These are phyloP conservation scores for Tautogolabrus adspersus DNA, from an alignment of 2,113 vertebrate genomes.

Conservation along the genomic window DNA sequence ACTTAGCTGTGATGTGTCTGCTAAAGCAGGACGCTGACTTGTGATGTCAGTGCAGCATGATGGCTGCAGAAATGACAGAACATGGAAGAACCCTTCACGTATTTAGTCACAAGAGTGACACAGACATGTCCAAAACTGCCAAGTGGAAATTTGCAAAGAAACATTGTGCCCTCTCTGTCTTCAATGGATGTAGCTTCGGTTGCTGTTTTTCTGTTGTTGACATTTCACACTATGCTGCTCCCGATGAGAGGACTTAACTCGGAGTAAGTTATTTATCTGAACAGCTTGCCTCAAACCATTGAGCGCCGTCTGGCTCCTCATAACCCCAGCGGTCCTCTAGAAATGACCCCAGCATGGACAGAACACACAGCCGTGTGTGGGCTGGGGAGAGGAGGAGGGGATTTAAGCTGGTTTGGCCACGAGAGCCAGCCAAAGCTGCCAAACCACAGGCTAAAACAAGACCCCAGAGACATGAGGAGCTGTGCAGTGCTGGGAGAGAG, in stretches of 20 bases:
- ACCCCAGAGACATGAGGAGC: slow-evolving; percentile 65
- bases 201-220: slow-evolving; percentile 65
- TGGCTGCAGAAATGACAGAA: slow-evolving; percentile 31
- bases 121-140: slow-evolving; percentile 47
- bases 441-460: slow-evolving; percentile 73
- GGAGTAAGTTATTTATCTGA: slow-evolving; percentile 68
- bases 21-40: slow-evolving; percentile 35
- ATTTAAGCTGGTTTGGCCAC: slow-evolving; percentile 32
- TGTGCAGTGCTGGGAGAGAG: slow-evolving; percentile 39
- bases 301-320: slow-evolving; percentile 65
- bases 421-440: slow-evolving; percentile 61
- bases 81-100: slow-evolving; percentile 28
- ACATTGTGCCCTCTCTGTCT: slow-evolving; percentile 42
- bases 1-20: slow-evolving; percentile 39
- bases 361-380: slow-evolving; percentile 55
- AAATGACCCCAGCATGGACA: slow-evolving; percentile 68
- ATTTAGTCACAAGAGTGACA: slow-evolving; percentile 41
- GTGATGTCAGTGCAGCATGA: slow-evolving; percentile 43
- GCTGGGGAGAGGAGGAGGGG: slow-evolving; percentile 29
- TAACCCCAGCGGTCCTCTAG: slow-evolving; percentile 53
- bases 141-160: slow-evolving; percentile 45
- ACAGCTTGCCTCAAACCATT: slow-evolving; percentile 59
- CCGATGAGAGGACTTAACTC: slow-evolving; percentile 53
- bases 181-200: slow-evolving; percentile 54
- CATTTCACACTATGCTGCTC: slow-evolving; percentile 65